Conservation (phyloP, 2,797 vertebrate genomes). For the Hippoglossus hippoglossus region DNA sequence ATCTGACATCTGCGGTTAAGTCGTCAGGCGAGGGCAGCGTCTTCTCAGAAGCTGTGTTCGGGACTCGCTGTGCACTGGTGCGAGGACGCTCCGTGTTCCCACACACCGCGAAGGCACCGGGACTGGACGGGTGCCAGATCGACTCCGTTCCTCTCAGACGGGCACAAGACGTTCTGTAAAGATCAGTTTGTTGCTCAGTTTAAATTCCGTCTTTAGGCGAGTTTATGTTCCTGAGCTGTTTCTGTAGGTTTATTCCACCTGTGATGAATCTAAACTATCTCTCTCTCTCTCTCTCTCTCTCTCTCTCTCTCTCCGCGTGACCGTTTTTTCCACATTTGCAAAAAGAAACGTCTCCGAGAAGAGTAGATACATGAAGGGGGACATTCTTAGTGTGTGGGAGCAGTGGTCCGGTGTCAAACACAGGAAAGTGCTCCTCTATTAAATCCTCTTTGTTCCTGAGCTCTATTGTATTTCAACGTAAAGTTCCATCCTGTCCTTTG, state of each 20-base stretch:
- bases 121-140: too few species aligned
- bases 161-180: too few species aligned
- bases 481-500: constrained; percentile 66
- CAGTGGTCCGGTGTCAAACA: constrained; percentile 51
- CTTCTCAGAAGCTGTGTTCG: too few species aligned
- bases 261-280: neutral
- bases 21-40: constrained; percentile 9
- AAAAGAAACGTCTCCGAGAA: constrained; percentile 18
- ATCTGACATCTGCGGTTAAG: constrained; percentile 27
- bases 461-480: constrained; percentile 65
- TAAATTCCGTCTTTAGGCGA: too few species aligned
- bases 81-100: too few species aligned
- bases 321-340: constrained; percentile 38
- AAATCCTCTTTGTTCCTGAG: constrained; percentile 67
- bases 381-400: neutral
- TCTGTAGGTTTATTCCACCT: neutral
- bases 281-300: too few species aligned
- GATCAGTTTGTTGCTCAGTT: too few species aligned
- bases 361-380: constrained; percentile 54
- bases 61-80: too few species aligned
- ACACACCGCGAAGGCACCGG: too few species aligned
- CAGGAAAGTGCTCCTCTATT: constrained; percentile 67
- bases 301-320: neutral
- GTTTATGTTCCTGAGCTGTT: too few species aligned
- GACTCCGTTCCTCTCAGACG: too few species aligned